These are phyloP conservation scores for Hafferia zeledoni DNA, from an alignment of 2,797 vertebrate genomes.

Conservation along the genomic window DNA sequence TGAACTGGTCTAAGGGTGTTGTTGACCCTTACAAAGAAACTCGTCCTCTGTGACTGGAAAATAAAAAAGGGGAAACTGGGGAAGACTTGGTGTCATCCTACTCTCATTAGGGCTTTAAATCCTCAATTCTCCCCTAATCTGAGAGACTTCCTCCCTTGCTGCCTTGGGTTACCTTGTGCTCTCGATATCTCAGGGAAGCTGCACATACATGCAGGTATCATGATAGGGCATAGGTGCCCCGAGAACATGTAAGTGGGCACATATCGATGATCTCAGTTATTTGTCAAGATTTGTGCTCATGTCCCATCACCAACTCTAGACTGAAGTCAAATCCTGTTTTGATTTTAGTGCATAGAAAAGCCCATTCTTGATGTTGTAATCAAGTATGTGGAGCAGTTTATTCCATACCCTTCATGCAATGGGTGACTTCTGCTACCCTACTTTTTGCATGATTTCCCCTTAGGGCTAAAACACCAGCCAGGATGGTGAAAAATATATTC, in stretches of 20 bases:
- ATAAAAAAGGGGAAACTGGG: neutral
- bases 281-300: neutral
- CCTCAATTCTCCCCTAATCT: fast-evolving
- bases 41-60: neutral
- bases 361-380: neutral
- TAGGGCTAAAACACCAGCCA: conserved; percentile 69
- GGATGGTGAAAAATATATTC: conserved; percentile 46
- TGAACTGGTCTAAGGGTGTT: neutral
- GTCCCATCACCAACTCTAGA: neutral
- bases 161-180: neutral
- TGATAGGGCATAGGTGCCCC: neutral
- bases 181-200: neutral
- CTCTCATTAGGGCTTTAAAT: neutral
- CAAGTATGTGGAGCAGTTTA: neutral
- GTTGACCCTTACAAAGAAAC: neutral
- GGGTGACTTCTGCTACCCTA: conserved; percentile 64
- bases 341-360: neutral
- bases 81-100: neutral
- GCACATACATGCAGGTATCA: neutral
- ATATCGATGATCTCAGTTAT: neutral
- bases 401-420: neutral
- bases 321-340: neutral
- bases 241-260: neutral
- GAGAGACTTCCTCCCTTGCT: fast-evolving
- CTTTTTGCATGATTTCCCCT: conserved; percentile 74